phyloP scores from a whole-genome alignment of 2,113 vertebrate genomes.

The Plotosus lineatus region DNA sequence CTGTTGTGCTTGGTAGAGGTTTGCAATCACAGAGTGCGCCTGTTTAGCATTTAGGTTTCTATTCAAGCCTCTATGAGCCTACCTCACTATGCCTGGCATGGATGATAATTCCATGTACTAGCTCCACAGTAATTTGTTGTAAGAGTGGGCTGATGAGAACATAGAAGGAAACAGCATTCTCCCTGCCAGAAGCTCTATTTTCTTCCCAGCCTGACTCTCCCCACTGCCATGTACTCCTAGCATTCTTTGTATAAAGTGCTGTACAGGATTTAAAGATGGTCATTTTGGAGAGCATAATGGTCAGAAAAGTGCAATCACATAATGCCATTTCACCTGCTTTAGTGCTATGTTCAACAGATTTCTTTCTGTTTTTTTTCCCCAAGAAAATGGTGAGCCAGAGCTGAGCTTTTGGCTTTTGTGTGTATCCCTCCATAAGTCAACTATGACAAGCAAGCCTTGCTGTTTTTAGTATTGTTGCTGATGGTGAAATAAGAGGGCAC shows the following conservation, averaged over 20 bases:
- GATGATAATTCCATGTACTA: constrained; percentile 37
- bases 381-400: constrained; percentile 34
- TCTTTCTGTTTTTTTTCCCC: background rate
- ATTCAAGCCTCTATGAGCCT: constrained; percentile 40
- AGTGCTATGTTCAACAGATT: constrained; percentile 27
- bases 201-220: constrained; percentile 18
- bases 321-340: constrained; percentile 26
- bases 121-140: constrained; percentile 48
- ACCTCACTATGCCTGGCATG: background rate
- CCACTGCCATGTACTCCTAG: constrained; percentile 12
- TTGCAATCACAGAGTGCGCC: no score
- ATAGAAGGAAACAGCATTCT: constrained; percentile 23
- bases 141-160: constrained; percentile 14
- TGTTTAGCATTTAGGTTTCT: no score
- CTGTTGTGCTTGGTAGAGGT: no score
- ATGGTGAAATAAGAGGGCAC: constrained; percentile 1
- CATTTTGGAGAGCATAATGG: constrained; percentile 48
- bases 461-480: constrained; percentile 21
- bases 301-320: constrained; percentile 46
- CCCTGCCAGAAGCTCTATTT: constrained; percentile 35
- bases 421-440: constrained; percentile 24
- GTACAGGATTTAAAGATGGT: constrained; percentile 44
- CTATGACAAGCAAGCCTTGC: constrained; percentile 20
- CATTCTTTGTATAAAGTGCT: constrained; percentile 43
- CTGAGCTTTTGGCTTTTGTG: constrained; percentile 26